Percentiles rank a stretch among this genome's conserved stretches.
Evolutionary conservation across 1,140 invertebrate genomes (phyloP).

Genomic region (Meloidogyne hapla): DNA sequence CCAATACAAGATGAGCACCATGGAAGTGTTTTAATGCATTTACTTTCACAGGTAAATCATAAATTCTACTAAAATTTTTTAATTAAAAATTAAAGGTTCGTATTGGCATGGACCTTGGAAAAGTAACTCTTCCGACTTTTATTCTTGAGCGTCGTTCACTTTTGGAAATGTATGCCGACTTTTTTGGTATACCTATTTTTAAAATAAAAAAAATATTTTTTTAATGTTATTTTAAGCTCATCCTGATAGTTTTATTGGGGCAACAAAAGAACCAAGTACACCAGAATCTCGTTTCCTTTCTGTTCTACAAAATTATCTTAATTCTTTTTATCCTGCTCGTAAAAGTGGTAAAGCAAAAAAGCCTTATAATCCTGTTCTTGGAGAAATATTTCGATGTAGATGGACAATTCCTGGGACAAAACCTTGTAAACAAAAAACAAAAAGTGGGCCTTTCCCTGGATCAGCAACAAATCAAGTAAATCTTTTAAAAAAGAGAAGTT

Average conservation of each 20-base stretch:
- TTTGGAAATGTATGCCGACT: constrained; percentile 70
- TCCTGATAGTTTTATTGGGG: constrained; percentile 60
- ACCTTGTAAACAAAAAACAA: constrained; percentile 71
- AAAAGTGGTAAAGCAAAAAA: constrained; percentile 70
- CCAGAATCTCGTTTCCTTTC: constrained; percentile 65
- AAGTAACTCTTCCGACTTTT: constrained; percentile 69
- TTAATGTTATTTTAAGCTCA: constrained; percentile 60
- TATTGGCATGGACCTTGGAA: constrained; percentile 70
- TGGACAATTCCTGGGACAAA: constrained; percentile 62
- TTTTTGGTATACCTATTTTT: constrained; percentile 63
- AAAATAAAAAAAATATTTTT: background rate
- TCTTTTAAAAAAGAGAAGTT: background rate
- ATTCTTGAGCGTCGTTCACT: constrained; percentile 69
- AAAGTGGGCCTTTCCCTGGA: constrained; percentile 56
- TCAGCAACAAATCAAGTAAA: constrained; percentile 54
- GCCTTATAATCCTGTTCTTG: constrained; percentile 70
- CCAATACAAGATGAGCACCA: constrained; percentile 66
- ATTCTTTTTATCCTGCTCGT: constrained; percentile 67
- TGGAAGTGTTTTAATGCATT: constrained; percentile 68
- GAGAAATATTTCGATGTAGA: constrained; percentile 69
- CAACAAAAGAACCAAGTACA: constrained; percentile 30
- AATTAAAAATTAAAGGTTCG: constrained; percentile 66
- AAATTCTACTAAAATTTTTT: no score
- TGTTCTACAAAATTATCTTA: constrained; percentile 65
- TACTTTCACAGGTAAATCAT: constrained; percentile 63